phyloP scores from a whole-genome alignment of 2,113 vertebrate genomes.

The Rhinolophus ferrumequinum region DNA sequence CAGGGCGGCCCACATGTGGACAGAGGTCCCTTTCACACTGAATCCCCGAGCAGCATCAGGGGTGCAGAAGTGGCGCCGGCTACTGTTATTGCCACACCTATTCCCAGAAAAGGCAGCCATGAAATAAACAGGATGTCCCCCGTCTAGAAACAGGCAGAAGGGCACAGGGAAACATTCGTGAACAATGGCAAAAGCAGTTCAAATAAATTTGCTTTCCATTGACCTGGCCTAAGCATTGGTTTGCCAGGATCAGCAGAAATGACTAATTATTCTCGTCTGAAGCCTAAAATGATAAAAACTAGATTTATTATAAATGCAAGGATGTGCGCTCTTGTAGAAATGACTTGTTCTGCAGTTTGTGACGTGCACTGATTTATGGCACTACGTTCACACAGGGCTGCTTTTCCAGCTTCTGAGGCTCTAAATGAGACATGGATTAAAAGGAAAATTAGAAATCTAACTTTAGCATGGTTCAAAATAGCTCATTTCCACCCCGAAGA shows the following conservation, averaged over 20 bases:
- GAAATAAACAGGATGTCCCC: too few relatives aligned
- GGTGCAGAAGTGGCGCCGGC: background rate
- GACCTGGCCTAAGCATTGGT: constrained; percentile 8
- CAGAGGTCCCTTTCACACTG: background rate
- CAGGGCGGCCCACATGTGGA: accelerated
- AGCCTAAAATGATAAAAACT: constrained; percentile 73
- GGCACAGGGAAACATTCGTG: background rate
- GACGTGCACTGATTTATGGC: constrained; percentile 66
- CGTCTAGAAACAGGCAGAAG: background rate
- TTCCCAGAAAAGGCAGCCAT: background rate
- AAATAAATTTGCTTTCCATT: constrained; percentile 21
- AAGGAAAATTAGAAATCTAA: constrained; percentile 64
- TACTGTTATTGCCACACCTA: background rate
- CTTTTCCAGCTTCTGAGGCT: constrained; percentile 56
- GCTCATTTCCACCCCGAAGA: constrained; percentile 30
- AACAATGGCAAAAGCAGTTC: constrained; percentile 33
- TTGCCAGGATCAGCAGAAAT: constrained; percentile 70
- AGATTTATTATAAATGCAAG: constrained; percentile 65
- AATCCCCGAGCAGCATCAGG: background rate
- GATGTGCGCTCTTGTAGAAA: constrained; percentile 46
- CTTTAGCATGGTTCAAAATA: background rate
- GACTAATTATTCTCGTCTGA: constrained; percentile 77
- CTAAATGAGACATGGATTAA: constrained; percentile 40
- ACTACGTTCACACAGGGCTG: background rate
- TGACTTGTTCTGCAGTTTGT: background rate